Percentiles rank a stretch among this genome's conserved stretches.
Evolutionary conservation across 2,888 invertebrate genomes (phyloP).

Genomic region (Dicranocentrus wangi): DNA sequence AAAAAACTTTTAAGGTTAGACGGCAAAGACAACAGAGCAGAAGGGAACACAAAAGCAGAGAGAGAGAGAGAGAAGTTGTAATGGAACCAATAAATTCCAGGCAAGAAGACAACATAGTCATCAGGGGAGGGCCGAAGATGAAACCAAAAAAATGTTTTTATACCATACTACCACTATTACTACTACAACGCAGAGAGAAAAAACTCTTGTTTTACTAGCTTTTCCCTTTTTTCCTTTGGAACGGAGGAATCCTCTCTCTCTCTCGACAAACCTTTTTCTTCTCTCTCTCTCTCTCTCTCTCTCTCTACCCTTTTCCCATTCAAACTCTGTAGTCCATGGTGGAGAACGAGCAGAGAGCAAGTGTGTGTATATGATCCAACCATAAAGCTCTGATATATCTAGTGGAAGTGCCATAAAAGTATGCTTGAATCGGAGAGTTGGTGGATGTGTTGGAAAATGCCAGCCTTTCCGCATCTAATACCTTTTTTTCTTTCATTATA

Average conservation of each 20-base stretch:
- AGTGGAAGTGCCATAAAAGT: conserved; percentile 64
- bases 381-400: conserved; percentile 61
- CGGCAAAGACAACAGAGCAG: conserved; percentile 53
- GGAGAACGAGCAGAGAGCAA: conserved; percentile 1
- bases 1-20: conserved; percentile 35
- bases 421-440: conserved; percentile 54
- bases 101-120: conserved; percentile 69
- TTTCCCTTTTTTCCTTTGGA: conserved; percentile 21
- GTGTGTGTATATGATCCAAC: conserved; percentile 42
- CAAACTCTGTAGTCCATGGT: background rate
- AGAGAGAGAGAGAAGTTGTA: conserved; percentile 42
- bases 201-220: conserved; percentile 37
- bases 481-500: conserved; percentile 30
- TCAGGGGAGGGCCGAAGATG: conserved; percentile 67
- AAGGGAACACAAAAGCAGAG: conserved; percentile 21
- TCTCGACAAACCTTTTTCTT: background rate
- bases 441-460: conserved; percentile 44
- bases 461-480: conserved; percentile 44
- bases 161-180: conserved; percentile 44
- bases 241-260: too few species aligned
- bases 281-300: background rate
- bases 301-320: too few species aligned
- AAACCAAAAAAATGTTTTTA: conserved; percentile 62
- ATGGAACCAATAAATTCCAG: conserved; percentile 71
- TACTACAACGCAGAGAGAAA: conserved; percentile 25